Percentiles rank a stretch among this genome's conserved stretches.
phyloP scores from a whole-genome alignment of 2,113 vertebrate species.

The Grantiella picta region DNA sequence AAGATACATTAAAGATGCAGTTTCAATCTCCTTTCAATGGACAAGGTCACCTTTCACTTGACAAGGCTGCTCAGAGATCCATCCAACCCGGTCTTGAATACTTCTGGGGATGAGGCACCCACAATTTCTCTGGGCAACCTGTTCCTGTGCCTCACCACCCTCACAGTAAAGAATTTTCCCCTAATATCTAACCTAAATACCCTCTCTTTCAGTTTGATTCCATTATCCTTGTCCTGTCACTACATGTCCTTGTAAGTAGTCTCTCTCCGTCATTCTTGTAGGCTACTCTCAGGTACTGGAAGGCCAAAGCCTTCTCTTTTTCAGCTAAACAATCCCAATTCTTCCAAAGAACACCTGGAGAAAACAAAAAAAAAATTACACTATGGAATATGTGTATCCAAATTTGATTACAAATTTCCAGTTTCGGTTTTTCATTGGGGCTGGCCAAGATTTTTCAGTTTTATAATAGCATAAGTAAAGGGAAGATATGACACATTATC shows the following conservation, averaged over 20 bases:
- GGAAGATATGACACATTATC: not conserved
- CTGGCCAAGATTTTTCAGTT: not conserved
- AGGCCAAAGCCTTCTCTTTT: not conserved
- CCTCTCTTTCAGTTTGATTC: not conserved
- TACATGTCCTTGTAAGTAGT: not conserved
- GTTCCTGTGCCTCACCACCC: not conserved
- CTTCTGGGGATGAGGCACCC: not conserved
- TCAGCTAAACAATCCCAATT: not conserved
- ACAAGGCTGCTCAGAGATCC: not conserved
- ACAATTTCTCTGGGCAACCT: not conserved
- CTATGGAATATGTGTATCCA: not conserved
- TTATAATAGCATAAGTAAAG: not conserved
- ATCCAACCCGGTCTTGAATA: not conserved
- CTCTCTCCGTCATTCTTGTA: not conserved
- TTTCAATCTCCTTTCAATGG: not conserved
- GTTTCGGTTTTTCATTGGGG: not conserved
- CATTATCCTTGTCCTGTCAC: not conserved
- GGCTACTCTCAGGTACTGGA: not conserved
- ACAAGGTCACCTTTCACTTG: not conserved
- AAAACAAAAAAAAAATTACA: not conserved
- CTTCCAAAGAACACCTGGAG: not conserved
- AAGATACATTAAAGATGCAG: not conserved
- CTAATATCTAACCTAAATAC: not conserved
- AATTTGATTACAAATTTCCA: not conserved
- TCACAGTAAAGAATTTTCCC: not conserved